Percentiles rank a stretch among this genome's conserved stretches.
phyloP scores from a whole-genome alignment of 2,888 invertebrate species.

The Drosophila yooni region DNA sequence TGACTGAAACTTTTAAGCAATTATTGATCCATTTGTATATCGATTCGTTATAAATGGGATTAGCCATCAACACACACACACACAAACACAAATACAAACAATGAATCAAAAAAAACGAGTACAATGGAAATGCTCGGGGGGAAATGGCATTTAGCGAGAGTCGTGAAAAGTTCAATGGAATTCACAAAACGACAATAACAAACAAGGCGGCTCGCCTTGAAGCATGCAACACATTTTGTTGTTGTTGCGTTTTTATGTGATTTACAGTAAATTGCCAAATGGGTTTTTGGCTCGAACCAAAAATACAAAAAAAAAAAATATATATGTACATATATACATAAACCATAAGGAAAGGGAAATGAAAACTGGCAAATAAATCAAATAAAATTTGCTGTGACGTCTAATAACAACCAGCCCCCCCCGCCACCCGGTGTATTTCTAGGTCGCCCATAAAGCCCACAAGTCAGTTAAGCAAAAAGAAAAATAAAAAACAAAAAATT shows the following conservation, averaged over 20 bases:
- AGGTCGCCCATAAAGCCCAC: slow-evolving; percentile 47
- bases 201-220: slow-evolving; percentile 40
- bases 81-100: neutral
- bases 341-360: slow-evolving; percentile 59
- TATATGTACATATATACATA: neutral
- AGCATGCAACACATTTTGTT: slow-evolving; percentile 53
- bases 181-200: slow-evolving; percentile 26
- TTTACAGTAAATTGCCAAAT: slow-evolving; percentile 73
- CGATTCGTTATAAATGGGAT: slow-evolving; percentile 1
- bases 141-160: slow-evolving; percentile 10
- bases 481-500: slow-evolving; percentile 47
- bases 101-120: neutral
- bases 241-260: slow-evolving; percentile 58
- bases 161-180: slow-evolving; percentile 51
- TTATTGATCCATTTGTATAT: slow-evolving; percentile 1
- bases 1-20: neutral
- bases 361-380: slow-evolving; percentile 79
- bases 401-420: neutral
- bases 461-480: slow-evolving; percentile 70
- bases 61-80: neutral
- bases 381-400: slow-evolving; percentile 75
- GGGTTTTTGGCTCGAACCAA: slow-evolving; percentile 28
- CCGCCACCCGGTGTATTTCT: neutral
- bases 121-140: slow-evolving; percentile 6
- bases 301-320: slow-evolving; percentile 7